A percentile compares a stretch with the other conserved stretches of the same genome.
Evolutionary conservation across 2,113 vertebrate species (phyloP).

Genomic region (Epinephelus cyanopodus): DNA sequence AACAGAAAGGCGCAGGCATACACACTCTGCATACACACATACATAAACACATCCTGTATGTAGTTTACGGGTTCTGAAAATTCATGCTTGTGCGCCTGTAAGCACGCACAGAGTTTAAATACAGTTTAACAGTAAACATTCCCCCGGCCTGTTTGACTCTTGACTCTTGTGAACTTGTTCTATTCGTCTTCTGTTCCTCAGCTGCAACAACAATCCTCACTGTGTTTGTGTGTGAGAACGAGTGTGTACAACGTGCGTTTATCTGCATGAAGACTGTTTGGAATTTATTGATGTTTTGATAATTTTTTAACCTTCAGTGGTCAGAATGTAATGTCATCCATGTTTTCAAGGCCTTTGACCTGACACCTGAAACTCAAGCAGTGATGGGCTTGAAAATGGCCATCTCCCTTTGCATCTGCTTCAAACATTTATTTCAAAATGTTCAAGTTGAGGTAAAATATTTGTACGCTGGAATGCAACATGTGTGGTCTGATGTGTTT

Average conservation of each 20-base stretch:
- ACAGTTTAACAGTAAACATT: conserved; percentile 57
- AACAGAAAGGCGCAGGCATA: neutral
- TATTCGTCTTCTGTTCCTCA: conserved; percentile 53
- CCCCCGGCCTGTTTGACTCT: conserved; percentile 50
- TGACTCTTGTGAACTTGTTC: conserved; percentile 50
- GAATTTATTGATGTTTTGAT: conserved; percentile 50
- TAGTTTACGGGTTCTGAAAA: neutral
- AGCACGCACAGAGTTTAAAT: conserved; percentile 47
- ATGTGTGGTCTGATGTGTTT: neutral
- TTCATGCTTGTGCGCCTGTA: neutral
- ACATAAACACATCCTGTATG: neutral
- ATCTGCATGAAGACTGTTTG: conserved; percentile 25
- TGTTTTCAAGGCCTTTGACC: conserved; percentile 12
- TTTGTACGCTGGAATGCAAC: neutral
- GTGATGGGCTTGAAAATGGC: neutral
- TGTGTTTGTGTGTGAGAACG: conserved; percentile 27
- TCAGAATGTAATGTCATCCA: neutral
- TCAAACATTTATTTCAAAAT: neutral
- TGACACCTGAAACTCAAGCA: neutral
- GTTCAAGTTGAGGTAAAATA: conserved; percentile 13
- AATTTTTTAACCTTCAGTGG: conserved; percentile 43
- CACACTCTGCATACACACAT: conserved; percentile 2
- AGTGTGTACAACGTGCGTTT: conserved; percentile 39
- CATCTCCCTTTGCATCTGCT: neutral
- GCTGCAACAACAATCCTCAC: conserved; percentile 71